Conservation (phyloP, 2,113 vertebrate genomes). For the Lepisosteus osseus region DNA sequence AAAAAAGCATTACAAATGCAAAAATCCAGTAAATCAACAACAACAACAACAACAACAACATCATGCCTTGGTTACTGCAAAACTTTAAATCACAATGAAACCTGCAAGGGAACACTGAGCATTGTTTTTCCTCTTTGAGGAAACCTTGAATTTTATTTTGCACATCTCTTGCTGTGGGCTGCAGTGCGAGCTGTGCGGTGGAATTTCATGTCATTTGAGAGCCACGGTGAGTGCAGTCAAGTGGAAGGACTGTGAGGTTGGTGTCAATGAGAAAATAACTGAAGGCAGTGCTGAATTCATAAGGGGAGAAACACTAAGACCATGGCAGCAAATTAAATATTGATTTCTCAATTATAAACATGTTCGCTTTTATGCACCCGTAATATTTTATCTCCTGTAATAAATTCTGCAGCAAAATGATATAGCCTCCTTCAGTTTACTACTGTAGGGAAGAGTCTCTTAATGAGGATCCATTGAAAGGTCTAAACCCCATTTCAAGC, state of each 20-base stretch:
- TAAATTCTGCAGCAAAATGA: conserved; percentile 36
- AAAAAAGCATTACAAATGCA: no score
- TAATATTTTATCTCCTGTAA: conserved; percentile 45
- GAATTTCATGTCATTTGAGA: not conserved
- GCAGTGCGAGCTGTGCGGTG: not conserved
- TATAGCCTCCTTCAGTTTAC: conserved; percentile 35
- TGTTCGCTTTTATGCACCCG: conserved; percentile 44
- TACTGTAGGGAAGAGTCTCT: not conserved
- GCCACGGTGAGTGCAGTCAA: not conserved
- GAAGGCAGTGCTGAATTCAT: not conserved
- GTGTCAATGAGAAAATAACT: conserved; percentile 10
- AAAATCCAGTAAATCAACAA: no score
- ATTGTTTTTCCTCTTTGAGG: no score
- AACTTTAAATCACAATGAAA: no score
- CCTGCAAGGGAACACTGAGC: no score
- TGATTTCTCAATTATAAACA: conserved; percentile 64
- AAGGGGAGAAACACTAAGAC: conserved; percentile 31
- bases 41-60: no score
- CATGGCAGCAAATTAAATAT: conserved; percentile 62
- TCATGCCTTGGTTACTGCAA: no score
- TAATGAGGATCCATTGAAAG: not conserved
- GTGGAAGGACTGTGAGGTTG: conserved; percentile 1
- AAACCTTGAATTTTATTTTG: not conserved
- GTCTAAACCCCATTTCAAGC: not conserved
- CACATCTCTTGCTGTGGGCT: not conserved